Base-by-base conservation (phyloP, 1,140 invertebrate genomes). In the Procambarus virginalis region DNA sequence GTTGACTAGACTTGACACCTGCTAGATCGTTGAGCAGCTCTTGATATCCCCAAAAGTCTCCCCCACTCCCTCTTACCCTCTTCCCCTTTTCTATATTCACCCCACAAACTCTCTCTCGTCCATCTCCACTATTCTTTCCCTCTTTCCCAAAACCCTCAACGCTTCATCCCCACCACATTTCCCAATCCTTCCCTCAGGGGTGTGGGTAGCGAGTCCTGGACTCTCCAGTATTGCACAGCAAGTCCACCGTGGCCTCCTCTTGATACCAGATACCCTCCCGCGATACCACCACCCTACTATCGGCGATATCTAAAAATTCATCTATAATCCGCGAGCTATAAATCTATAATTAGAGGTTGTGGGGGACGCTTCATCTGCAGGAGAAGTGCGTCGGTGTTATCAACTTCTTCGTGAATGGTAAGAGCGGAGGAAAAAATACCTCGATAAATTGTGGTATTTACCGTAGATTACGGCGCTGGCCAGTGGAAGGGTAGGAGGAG, bases 251-350 rank as follows among this genome's bases (percentile, higher is more conserved):
- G 64, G 20, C 58, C 64, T 8, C 51, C 51, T 34, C 8, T 22
- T 64, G 77, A 81, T 81, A 58, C 79, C 49, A 81, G 22, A 58
- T 55, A 55, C 49, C 79, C 51, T 49, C 46, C 46, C 76, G 14
- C 55, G 34, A 60, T 70, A 64, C 45, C 70, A 49, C 68, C 68
- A 64, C 68, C 20, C 64, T 68, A 34, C 46, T 84, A 84, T 84
- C 82, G 48, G 46, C 68, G 46, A 68, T 84, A 84, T 75, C 82
- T 84, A 5, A 49, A 49, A 75, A 84, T 84, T 84, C 82, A n/a
- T 75, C 82, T 84, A 84, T 84, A 84, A 84, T 84, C 82, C 68
- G 46, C 5, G 82, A 73, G 82, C 82, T 64, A 84, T 84, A 84
- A 84, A 84, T 84, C 82, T 75, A n/a, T 84, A 84, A 84, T 84